Percentiles rank a stretch among this genome's conserved stretches.
Evolutionary conservation across 2,113 vertebrate genomes (phyloP).

Genomic region (Perca flavescens): DNA sequence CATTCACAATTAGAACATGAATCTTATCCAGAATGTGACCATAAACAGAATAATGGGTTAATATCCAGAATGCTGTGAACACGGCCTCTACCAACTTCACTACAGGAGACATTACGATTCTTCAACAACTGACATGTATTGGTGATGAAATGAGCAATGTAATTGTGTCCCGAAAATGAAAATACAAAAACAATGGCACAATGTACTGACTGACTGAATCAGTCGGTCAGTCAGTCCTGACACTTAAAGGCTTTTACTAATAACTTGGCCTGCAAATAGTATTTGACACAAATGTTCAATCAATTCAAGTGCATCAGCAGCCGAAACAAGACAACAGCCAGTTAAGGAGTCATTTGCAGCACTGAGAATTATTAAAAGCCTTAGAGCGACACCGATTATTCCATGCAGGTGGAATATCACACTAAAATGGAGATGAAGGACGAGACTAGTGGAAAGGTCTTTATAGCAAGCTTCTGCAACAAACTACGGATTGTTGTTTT

Average conservation of each 20-base stretch:
- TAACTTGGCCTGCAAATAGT: constrained; percentile 42
- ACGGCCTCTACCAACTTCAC: neutral
- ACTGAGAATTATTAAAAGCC: constrained; percentile 76
- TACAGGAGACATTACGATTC: neutral
- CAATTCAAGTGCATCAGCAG: neutral
- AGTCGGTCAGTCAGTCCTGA: constrained; percentile 9
- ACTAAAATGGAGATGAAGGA: constrained; percentile 65
- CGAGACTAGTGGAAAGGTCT: constrained; percentile 67
- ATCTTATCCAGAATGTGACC: neutral
- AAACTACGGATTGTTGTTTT: constrained; percentile 43
- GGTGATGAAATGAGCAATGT: constrained; percentile 23
- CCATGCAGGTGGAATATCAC: constrained; percentile 66
- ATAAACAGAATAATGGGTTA: neutral
- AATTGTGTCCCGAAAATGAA: neutral
- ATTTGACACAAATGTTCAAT: neutral
- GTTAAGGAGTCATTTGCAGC: constrained; percentile 39
- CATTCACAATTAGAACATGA: neutral
- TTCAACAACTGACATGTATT: constrained; percentile 50
- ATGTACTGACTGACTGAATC: constrained; percentile 27
- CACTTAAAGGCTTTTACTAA: constrained; percentile 71
- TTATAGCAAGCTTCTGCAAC: constrained; percentile 76
- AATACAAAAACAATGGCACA: constrained; percentile 29
- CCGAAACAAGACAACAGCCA: constrained; percentile 25
- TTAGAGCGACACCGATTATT: constrained; percentile 46
- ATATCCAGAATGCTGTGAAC: neutral